Evolutionary conservation across 2,888 invertebrate genomes (phyloP).

Genomic region (Eustalomyia histrio): DNA sequence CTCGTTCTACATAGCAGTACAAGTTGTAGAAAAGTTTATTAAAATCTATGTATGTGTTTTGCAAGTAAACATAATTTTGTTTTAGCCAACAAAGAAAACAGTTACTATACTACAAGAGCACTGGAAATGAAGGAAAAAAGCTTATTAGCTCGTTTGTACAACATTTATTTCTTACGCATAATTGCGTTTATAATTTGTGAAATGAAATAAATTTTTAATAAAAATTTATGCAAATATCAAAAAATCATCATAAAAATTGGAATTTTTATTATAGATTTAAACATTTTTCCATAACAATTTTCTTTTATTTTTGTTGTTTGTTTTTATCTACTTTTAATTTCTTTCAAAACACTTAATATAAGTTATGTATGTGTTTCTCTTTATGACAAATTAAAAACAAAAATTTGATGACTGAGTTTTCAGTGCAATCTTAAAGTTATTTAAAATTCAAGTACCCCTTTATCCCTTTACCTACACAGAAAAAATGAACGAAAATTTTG

Average conservation of each 20-base stretch:
- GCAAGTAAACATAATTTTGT: constrained; percentile 22
- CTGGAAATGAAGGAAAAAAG: neutral
- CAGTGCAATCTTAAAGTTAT: no score
- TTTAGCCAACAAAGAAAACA: neutral
- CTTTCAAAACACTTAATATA: no score
- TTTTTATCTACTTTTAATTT: no score
- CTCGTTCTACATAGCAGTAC: neutral
- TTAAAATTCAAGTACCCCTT: no score
- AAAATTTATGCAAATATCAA: neutral
- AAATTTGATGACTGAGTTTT: no score
- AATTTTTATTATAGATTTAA: neutral
- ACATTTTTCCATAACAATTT: no score
- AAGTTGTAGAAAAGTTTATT: constrained; percentile 27
- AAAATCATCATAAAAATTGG: neutral
- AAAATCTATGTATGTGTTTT: constrained; percentile 22
- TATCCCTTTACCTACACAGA: no score
- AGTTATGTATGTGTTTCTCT: no score
- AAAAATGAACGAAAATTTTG: no score
- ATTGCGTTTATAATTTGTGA: constrained; percentile 31
- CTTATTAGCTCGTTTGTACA: constrained; percentile 13
- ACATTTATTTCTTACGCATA: constrained; percentile 25
- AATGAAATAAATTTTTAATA: neutral
- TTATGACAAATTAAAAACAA: no score
- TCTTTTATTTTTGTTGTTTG: no score
- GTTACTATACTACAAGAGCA: neutral